These are phyloP conservation scores for Apamea anceps DNA, from an alignment of 2,888 invertebrate species.

Conservation along the genomic window DNA sequence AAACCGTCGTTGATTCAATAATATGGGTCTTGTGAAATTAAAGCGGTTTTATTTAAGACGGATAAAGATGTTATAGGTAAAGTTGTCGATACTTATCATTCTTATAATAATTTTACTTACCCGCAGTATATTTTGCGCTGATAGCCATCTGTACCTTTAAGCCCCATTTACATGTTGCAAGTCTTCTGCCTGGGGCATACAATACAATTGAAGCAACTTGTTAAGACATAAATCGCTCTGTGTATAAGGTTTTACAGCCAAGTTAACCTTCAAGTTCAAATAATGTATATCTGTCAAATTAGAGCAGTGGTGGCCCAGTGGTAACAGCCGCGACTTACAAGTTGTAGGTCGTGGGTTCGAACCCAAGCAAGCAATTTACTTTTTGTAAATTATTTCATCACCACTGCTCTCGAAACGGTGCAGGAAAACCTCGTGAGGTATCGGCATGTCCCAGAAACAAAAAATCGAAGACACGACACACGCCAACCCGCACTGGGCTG, in stretches of 20 bases:
- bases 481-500: no score
- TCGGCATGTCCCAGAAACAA: no score
- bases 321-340: no score
- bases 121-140: no score
- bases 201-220: neutral
- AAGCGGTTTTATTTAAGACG: neutral
- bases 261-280: neutral
- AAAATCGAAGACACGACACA: no score
- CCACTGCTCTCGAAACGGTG: no score
- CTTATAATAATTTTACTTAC: neutral
- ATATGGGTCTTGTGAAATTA: slow-evolving; percentile 2
- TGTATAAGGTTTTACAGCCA: neutral
- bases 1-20: slow-evolving; percentile 9
- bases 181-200: neutral
- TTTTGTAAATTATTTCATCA: no score
- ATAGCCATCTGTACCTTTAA: neutral
- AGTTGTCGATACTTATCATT: neutral
- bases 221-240: neutral
- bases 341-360: no score
- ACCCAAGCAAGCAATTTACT: no score
- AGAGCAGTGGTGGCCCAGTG: no score
- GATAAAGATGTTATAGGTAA: neutral
- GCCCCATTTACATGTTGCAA: neutral
- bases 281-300: neutral
- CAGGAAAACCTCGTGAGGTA: no score